phyloP scores from a whole-genome alignment of 2,797 vertebrate genomes.

The Heterohyrax brucei region DNA sequence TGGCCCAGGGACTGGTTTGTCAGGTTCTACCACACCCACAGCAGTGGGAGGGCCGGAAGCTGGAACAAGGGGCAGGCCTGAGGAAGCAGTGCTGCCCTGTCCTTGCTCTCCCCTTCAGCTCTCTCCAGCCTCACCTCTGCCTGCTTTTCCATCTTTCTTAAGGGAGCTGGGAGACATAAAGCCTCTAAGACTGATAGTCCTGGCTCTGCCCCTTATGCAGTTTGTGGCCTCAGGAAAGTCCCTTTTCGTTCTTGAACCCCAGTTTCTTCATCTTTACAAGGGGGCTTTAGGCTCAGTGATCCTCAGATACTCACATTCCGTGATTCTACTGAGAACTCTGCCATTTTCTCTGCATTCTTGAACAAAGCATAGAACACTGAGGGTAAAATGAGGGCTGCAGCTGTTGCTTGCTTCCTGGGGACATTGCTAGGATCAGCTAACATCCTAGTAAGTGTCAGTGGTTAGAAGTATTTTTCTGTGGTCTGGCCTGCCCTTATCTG shows the following conservation, averaged over 20 bases:
- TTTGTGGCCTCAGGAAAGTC: background rate
- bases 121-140: background rate
- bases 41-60: constrained; percentile 34
- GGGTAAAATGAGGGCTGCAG: background rate
- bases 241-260: background rate
- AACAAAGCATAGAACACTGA: background rate
- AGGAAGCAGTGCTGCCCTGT: constrained; percentile 48
- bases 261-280: background rate
- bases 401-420: constrained; percentile 13
- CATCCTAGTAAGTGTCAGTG: background rate
- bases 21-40: constrained; percentile 77
- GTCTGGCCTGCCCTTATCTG: constrained; percentile 14
- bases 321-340: background rate
- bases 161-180: constrained; percentile 22
- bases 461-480: background rate
- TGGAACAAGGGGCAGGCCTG: background rate
- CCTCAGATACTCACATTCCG: background rate
- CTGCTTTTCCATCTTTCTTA: background rate
- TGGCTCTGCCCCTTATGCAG: background rate
- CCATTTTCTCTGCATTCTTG: background rate
- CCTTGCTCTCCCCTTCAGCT: background rate
- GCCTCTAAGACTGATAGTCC: background rate
- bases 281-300: background rate
- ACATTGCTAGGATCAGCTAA: background rate
- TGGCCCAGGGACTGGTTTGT: constrained; percentile 76